These are phyloP conservation scores for Palythoa grandiflora DNA, from an alignment of 92 coral and sea anemone genomes.

Conservation along the genomic window DNA sequence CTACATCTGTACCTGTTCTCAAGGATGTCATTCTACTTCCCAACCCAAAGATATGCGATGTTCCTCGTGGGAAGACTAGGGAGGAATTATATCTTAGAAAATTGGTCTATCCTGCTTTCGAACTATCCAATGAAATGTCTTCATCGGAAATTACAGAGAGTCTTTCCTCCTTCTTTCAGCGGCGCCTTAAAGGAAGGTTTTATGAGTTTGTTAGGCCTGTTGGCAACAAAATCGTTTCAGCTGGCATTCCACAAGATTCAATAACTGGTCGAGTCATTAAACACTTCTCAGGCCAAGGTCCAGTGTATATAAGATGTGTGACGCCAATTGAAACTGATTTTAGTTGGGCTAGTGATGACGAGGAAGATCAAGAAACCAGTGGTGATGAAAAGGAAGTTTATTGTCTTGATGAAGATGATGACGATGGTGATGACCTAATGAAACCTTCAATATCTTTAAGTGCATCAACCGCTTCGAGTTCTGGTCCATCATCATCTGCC, in stretches of 20 bases:
- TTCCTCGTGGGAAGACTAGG: slow-evolving; percentile 67
- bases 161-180: slow-evolving; percentile 34
- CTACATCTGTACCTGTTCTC: slow-evolving; percentile 57
- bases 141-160: slow-evolving; percentile 42
- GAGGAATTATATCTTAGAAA: slow-evolving; percentile 64
- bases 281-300: slow-evolving; percentile 65
- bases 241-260: slow-evolving; percentile 39
- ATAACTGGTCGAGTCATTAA: slow-evolving; percentile 53
- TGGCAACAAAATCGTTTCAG: slow-evolving; percentile 57
- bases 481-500: slow-evolving; percentile 28
- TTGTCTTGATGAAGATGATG: slow-evolving; percentile 51
- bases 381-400: slow-evolving; percentile 45
- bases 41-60: slow-evolving; percentile 59
- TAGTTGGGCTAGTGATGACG: slow-evolving; percentile 51
- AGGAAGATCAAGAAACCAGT: slow-evolving; percentile 27
- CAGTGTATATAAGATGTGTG: slow-evolving; percentile 49
- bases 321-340: slow-evolving; percentile 57
- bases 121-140: slow-evolving; percentile 64
- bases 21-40: slow-evolving; percentile 71
- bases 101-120: slow-evolving; percentile 55
- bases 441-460: slow-evolving; percentile 5
- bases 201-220: slow-evolving; percentile 49
- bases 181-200: slow-evolving; percentile 47
- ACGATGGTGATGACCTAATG: slow-evolving; percentile 27
- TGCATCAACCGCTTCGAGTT: slow-evolving; percentile 21